phyloP scores from a whole-genome alignment of 2,113 vertebrate species.

The Elaphurus davidianus region DNA sequence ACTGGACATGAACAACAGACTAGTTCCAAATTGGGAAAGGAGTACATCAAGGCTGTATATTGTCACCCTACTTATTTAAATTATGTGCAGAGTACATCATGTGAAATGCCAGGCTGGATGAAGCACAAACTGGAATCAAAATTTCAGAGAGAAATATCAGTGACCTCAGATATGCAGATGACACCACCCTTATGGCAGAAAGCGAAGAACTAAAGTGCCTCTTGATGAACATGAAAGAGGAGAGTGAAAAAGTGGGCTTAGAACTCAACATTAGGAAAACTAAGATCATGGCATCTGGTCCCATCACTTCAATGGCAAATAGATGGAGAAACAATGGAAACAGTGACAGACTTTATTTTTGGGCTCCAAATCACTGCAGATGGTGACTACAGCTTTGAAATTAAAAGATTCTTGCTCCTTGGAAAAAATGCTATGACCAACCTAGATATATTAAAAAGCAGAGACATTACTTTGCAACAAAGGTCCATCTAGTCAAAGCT shows the following conservation, averaged over 20 bases:
- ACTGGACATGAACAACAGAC: background rate
- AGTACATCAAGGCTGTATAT: background rate
- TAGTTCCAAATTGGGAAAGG: background rate
- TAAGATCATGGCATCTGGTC: background rate
- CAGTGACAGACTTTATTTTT: background rate
- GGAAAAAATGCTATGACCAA: background rate
- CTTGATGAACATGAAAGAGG: background rate
- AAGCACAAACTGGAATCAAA: background rate
- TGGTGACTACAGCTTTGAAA: background rate
- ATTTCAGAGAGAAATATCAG: background rate
- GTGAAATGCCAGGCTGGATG: background rate
- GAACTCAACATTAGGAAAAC: background rate
- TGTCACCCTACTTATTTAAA: background rate
- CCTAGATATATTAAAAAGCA: background rate
- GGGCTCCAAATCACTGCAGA: background rate
- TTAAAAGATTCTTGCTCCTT: background rate
- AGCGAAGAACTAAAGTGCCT: background rate
- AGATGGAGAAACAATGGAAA: background rate
- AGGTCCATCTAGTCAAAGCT: background rate
- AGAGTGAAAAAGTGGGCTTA: background rate
- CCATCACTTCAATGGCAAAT: background rate
- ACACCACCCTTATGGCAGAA: background rate
- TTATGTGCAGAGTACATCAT: background rate
- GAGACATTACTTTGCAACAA: background rate
- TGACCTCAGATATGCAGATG: background rate